These are phyloP conservation scores for Sphaeridia pumilis DNA, from an alignment of 2,888 invertebrate species.

Conservation along the genomic window DNA sequence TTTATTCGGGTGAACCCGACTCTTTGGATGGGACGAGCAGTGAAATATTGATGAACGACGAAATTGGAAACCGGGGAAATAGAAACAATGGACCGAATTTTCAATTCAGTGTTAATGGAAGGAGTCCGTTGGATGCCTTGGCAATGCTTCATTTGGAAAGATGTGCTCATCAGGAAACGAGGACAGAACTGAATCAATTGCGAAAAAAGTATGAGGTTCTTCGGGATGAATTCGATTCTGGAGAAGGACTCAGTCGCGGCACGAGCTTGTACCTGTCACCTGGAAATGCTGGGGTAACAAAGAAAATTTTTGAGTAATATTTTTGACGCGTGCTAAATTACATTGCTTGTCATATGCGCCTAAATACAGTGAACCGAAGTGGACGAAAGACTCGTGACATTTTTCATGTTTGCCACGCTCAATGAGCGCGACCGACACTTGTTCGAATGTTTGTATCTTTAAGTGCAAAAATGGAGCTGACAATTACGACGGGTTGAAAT, in stretches of 20 bases:
- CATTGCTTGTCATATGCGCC: too few species aligned
- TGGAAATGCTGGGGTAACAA: constrained; percentile 32
- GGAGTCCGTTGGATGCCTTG: constrained; percentile 36
- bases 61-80: constrained; percentile 7
- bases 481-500: too few species aligned
- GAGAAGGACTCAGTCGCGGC: constrained; percentile 34
- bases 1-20: constrained; percentile 37
- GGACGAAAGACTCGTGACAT: too few species aligned
- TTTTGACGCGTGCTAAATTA: too few species aligned
- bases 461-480: too few species aligned
- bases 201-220: constrained; percentile 37
- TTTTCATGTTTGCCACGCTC: too few species aligned
- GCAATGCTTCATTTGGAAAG: constrained; percentile 38
- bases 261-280: constrained; percentile 32
- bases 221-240: constrained; percentile 36
- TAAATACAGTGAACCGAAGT: too few species aligned
- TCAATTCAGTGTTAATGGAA: constrained; percentile 26
- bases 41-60: constrained; percentile 36
- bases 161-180: constrained; percentile 37
- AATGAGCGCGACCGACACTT: too few species aligned
- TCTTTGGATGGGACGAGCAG: constrained; percentile 37
- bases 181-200: constrained; percentile 36
- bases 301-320: too few species aligned
- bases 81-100: constrained; percentile 21
- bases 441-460: too few species aligned